Conservation (phyloP, 2,797 vertebrate species). For the Epinephelus malabaricus region DNA sequence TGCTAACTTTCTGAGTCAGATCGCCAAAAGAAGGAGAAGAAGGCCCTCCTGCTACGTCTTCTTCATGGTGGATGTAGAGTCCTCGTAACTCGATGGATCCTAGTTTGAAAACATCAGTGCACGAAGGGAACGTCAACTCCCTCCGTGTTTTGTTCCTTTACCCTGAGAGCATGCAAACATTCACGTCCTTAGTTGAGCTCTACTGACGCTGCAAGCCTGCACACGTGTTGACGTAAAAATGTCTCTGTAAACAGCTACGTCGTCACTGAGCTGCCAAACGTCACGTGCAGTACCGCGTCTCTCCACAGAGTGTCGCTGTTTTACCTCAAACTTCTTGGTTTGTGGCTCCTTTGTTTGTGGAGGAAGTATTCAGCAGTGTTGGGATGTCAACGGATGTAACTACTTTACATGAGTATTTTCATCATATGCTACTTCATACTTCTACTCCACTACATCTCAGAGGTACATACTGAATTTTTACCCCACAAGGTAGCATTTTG, state of each 20-base stretch:
- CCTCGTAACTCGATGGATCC: slow-evolving; percentile 44
- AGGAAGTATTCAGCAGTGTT: no score
- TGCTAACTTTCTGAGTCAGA: slow-evolving; percentile 17
- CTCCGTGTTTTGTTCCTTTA: not conserved
- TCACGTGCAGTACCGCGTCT: not conserved
- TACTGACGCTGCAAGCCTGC: slow-evolving; percentile 30
- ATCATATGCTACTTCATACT: no score
- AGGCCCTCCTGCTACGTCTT: slow-evolving; percentile 37
- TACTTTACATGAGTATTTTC: no score
- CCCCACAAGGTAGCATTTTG: no score
- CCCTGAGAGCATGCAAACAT: slow-evolving; percentile 34
- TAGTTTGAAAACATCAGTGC: not conserved
- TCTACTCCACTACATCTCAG: no score
- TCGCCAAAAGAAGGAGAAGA: slow-evolving; percentile 13
- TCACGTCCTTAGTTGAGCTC: slow-evolving; percentile 45
- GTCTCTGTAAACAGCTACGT: slow-evolving; percentile 75
- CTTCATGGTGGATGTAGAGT: slow-evolving; percentile 22
- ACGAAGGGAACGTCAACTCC: not conserved
- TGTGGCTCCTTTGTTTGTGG: no score
- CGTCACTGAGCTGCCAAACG: slow-evolving; percentile 11
- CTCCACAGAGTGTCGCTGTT: slow-evolving; percentile 43
- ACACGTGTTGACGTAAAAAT: slow-evolving; percentile 72
- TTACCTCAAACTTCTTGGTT: no score
- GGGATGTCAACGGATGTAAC: no score
- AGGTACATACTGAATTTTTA: no score